Evolutionary conservation across 2,888 invertebrate species (phyloP), one percentile per base, ranked within the genome.

Genomic region (Nephrotoma appendiculata): DNA sequence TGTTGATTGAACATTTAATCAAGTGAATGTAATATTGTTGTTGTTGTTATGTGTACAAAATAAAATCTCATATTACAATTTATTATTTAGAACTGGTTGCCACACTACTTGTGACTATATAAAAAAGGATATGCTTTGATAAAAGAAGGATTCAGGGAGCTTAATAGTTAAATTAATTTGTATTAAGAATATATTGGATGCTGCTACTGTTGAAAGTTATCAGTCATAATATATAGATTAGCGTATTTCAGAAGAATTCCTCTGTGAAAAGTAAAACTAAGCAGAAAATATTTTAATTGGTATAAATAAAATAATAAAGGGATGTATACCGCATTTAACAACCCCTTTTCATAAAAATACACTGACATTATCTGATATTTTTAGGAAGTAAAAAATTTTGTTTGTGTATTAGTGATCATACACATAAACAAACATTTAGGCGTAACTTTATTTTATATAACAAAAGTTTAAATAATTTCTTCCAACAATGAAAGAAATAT

Each of bases 1-100:
- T 84, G 84, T 84, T 84, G 84, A 84, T 84, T 84, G 84, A 84
- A 84, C 84, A 84, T 84, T 84, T 84, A 84, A 84, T 84, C 84
- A 84, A 84, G 42, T 84, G 84, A 84, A n/a, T 84, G n/a, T 84
- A 42, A 42, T 41, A 6, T n/a, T 84, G n/a, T 43, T 84, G 84
- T 84, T 12, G 9, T 83, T 9, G 42, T 84, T 41, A 42, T 84
- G 5, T 84, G 84, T 84, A 43, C 43, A 43, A 42, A 42, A 31
- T 31, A 83, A 84, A 42, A 15, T 41, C 84, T 84, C 41, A 84
- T 84, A 84, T 84, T 84, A 84, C 84, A 42, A 15, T 42, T 48
- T 48, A 11, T 12, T 48, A 31, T 31, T 71, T 71, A 71, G 71
- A 9, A 71, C 31, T 71, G 9, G 31, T 71, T 71, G 71, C 71